Conservation (phyloP, 2,113 vertebrate species). For the Ictalurus punctatus region DNA sequence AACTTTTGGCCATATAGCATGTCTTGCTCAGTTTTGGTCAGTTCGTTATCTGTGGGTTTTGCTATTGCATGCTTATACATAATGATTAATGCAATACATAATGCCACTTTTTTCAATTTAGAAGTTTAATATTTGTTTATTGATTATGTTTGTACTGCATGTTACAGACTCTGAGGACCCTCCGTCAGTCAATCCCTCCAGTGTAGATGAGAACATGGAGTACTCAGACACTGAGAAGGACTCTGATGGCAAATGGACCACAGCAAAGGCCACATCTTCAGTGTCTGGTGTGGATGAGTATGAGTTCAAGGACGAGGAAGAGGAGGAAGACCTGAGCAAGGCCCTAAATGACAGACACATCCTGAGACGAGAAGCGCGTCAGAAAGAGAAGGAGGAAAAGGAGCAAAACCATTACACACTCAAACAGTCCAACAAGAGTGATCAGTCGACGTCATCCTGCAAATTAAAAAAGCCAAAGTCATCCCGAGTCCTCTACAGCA, state of each 20-base stretch:
- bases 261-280: slow-evolving; percentile 79
- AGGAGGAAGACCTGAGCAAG: slow-evolving; percentile 87
- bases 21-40: not conserved
- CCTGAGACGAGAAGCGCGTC: slow-evolving; percentile 85
- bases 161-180: slow-evolving; percentile 90
- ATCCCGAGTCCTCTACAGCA: slow-evolving; percentile 84
- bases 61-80: not conserved
- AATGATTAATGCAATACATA: not conserved
- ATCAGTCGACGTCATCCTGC: slow-evolving; percentile 73
- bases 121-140: not conserved
- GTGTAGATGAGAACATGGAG: slow-evolving; percentile 88
- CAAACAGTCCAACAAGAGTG: slow-evolving; percentile 84
- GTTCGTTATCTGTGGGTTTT: not conserved
- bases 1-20: not conserved
- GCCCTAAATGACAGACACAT: slow-evolving; percentile 74
- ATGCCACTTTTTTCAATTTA: not conserved
- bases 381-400: slow-evolving; percentile 83
- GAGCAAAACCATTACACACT: slow-evolving; percentile 80
- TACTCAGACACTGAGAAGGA: slow-evolving; percentile 94
- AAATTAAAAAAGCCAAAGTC: slow-evolving; percentile 90
- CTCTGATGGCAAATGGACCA: slow-evolving; percentile 78
- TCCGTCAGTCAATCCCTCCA: slow-evolving; percentile 92
- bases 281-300: slow-evolving; percentile 90
- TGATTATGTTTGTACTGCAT: slow-evolving; percentile 22
- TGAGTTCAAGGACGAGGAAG: slow-evolving; percentile 92